Evolutionary conservation across 23 tunicate species (phyloP), one percentile per base, ranked within the genome.

Genomic region (Diplosoma virens): DNA sequence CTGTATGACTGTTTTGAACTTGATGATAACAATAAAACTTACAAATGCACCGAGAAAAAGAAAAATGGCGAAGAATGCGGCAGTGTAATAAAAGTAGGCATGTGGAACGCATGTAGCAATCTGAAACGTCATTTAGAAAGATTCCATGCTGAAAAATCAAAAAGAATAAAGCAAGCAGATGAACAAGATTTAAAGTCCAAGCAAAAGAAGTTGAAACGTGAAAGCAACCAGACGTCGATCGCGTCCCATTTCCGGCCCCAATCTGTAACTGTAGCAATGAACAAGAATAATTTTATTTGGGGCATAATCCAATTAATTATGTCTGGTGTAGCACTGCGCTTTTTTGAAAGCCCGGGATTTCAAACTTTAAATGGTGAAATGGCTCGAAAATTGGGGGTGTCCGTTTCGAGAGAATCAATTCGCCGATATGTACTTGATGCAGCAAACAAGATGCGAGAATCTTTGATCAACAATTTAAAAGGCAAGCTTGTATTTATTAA

Each of bases 311-410:
- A 61, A 61, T 9, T 29, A 61, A 22, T 61, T 61, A 61, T 22
- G 69, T 61, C 69, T 61, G 69, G 69, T 27, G 69, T 29, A 26
- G 23, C 69, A 26, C 21, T 61, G 30, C 34, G 35, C 34, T 29
- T 61, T 29, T 61, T 61, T 61, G 69, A 61, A 61, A 61, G 69
- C 35, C 34, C 35, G 21, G 35, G 34, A 26, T 61, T 61, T 61
- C 21, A 9, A 61, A 26, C 69, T 61, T 29, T 61, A 22, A 61
- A 61, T 61, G 69, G 35, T 35, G 21, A 61, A 61, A 61, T 61
- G 6, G 6, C 18, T 6, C 34, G 35, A 27, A 61, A 61, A 29
- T n/a, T 61, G 30, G 6, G 6, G 34, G 69, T 61, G 35, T 61
- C 69, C 6, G 14, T 61, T 61, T 61, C 35, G 17, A 6, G 69